A percentile compares a stretch with the other conserved stretches of the same genome.
These are phyloP conservation scores for Esox niger DNA, from an alignment of 2,113 vertebrate species.

Conservation along the genomic window DNA sequence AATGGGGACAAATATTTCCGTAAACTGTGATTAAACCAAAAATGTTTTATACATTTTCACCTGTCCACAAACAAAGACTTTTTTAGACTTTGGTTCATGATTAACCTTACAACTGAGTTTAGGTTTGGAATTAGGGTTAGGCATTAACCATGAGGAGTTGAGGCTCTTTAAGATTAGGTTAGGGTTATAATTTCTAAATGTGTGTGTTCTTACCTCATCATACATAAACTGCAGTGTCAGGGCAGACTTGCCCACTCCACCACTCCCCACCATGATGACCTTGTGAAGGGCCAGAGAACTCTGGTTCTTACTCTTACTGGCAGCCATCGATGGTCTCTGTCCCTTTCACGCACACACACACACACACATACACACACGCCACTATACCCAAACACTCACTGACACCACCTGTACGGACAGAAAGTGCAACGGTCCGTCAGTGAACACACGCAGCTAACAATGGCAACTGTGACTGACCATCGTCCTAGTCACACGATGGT, in stretches of 20 bases:
- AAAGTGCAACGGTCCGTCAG: neutral
- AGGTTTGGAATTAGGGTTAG: too few relatives aligned
- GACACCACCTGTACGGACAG: conserved; percentile 6
- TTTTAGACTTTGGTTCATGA: too few relatives aligned
- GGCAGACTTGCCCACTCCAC: conserved; percentile 67
- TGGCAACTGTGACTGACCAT: too few relatives aligned
- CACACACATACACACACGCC: conserved; percentile 17
- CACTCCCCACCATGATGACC: conserved; percentile 72
- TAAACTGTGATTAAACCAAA: too few relatives aligned
- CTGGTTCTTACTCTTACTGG: conserved; percentile 68
- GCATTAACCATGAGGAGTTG: too few relatives aligned
- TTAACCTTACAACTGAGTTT: too few relatives aligned
- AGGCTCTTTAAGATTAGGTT: too few relatives aligned
- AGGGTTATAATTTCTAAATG: too few relatives aligned
- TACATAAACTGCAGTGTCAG: conserved; percentile 75
- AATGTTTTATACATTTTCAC: too few relatives aligned
- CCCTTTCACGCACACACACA: conserved; percentile 5
- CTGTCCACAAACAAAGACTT: too few relatives aligned
- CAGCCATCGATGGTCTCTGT: conserved; percentile 55
- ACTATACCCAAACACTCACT: conserved; percentile 7
- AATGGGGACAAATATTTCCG: too few relatives aligned
- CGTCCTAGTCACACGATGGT: too few relatives aligned
- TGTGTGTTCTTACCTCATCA: conserved; percentile 60
- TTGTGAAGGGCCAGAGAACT: conserved; percentile 70
- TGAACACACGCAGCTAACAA: neutral